phyloP scores from a whole-genome alignment of 2,888 invertebrate species.

The Sussaba pulchella region DNA sequence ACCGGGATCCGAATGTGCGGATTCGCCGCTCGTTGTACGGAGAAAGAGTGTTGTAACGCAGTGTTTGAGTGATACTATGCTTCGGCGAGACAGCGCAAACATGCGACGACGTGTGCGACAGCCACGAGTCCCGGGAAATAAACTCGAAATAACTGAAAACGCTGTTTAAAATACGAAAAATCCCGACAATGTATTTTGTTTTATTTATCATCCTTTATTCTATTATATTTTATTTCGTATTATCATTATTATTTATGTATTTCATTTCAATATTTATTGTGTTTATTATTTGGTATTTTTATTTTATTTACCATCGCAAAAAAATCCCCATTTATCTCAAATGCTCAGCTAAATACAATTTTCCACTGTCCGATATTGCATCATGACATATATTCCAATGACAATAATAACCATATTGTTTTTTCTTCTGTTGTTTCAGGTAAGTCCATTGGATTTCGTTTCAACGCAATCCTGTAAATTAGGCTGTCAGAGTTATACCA shows the following conservation, averaged over 20 bases:
- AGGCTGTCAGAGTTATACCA: background rate
- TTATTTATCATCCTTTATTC: no score
- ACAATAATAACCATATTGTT: background rate
- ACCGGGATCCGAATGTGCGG: constrained; percentile 34
- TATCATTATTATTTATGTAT: no score
- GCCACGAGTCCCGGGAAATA: background rate
- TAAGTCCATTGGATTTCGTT: constrained; percentile 22
- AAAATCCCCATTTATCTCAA: no score
- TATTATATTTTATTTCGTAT: background rate
- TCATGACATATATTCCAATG: no score
- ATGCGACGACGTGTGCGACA: background rate
- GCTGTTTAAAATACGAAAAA: background rate
- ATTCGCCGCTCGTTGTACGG: constrained; percentile 51
- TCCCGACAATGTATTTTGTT: background rate
- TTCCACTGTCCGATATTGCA: no score
- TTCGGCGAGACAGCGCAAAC: constrained; percentile 6
- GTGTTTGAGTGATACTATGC: background rate
- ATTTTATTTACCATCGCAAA: no score
- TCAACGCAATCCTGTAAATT: background rate
- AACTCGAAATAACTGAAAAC: background rate
- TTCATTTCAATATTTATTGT: no score
- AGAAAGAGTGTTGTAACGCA: background rate
- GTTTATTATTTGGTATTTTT: no score
- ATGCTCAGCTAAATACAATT: no score
- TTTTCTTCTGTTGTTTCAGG: constrained; percentile 30